Conservation (phyloP, 2,888 invertebrate species). For the Bellardia bayeri region DNA sequence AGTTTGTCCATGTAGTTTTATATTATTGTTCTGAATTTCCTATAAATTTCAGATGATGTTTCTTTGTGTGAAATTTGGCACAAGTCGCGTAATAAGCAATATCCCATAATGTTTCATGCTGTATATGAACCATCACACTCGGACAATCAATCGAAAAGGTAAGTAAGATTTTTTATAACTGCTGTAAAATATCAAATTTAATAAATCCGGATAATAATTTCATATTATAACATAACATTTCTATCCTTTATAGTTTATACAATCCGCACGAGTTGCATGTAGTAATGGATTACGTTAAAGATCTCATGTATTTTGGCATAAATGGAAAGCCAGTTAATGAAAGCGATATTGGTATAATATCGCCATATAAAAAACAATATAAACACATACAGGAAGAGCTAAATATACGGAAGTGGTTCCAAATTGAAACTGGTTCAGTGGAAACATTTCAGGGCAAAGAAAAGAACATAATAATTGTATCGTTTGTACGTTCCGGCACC, state of each 20-base stretch:
- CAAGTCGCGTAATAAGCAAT: constrained; percentile 83
- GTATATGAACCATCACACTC: constrained; percentile 84
- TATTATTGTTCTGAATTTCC: neutral
- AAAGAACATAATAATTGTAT: constrained; percentile 91
- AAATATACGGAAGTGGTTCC: constrained; percentile 78
- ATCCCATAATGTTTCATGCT: constrained; percentile 87
- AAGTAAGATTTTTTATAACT: constrained; percentile 1
- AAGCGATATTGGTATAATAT: constrained; percentile 86
- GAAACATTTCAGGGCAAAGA: constrained; percentile 96
- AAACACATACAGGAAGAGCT: constrained; percentile 82
- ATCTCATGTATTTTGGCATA: constrained; percentile 84
- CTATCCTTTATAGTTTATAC: constrained; percentile 84
- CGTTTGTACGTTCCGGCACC: constrained; percentile 88
- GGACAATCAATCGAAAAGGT: constrained; percentile 77
- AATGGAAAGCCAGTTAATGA: constrained; percentile 84
- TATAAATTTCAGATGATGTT: constrained; percentile 76
- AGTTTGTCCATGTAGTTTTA: neutral
- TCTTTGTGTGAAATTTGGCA: constrained; percentile 81
- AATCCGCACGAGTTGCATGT: constrained; percentile 87
- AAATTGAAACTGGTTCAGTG: constrained; percentile 91
- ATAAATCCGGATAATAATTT: no score
- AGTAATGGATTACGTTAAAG: constrained; percentile 86
- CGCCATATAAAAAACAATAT: constrained; percentile 85
- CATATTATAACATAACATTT: no score
- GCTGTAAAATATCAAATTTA: neutral